Base-by-base conservation (phyloP, 2,797 vertebrate species). In the Knipowitschia caucasica region DNA sequence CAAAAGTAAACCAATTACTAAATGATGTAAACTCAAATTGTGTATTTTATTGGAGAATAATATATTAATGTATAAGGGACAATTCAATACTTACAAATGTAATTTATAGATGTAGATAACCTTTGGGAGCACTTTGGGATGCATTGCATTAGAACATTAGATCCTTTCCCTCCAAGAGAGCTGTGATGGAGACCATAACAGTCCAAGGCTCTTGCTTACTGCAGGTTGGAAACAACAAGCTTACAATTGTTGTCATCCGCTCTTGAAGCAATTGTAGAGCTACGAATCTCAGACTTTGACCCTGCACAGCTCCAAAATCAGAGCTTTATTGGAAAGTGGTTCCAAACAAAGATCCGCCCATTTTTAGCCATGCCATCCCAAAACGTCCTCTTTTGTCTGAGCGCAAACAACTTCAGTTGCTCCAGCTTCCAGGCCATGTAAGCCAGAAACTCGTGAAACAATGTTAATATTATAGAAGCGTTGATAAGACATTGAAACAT, bases 381-480 rank as follows among this genome's bases (percentile, higher is more conserved):
- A 23, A 70, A 75, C 29, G 77, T 85, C 55, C 68, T 83, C 0
- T 68, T 55, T 31, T 71, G 71, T 44, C 63, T 81, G 0, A 69
- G 72, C 59, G 20, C 62, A 40, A 78, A 57, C 34, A 56, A 69
- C 59, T 78, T 83, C 72, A 81, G 72, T 57, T 83, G 80, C 56
- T 7, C 45, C 1, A 66, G 58, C 1, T 79, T 74, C 63, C 73
- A 64, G 36, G 60, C 39, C 38, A 67, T 79, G 81, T 83, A 77
- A 71, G 81, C 43, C 45, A 27, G 18, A 15, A 2, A 26, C 10
- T n/a, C 23, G 39, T 31, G 38, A 27, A 0, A 25, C 53, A 24
- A 44, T 51, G 15, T 20, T 15, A 10, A 39, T 5, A 39, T 7
- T 35, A 34, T 2, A 39, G 33, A 15, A 34, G 2, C 33, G 21